phyloP scores from a whole-genome alignment of 37 sponge, comb jelly and placozoan species.

The Ephydatia muelleri region DNA sequence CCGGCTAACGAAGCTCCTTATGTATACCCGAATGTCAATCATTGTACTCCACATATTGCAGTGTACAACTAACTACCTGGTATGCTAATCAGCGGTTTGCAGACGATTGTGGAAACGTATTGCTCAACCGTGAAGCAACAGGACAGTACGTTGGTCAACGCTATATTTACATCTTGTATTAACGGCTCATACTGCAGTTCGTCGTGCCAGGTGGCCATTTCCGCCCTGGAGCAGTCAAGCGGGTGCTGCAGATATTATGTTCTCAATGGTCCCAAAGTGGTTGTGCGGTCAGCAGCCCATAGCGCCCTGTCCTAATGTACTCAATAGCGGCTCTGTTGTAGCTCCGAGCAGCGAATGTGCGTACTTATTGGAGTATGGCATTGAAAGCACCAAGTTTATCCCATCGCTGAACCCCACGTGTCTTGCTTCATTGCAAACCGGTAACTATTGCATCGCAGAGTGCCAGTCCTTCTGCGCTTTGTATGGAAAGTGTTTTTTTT shows the following conservation, averaged over 20 bases:
- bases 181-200: slow-evolving; percentile 1
- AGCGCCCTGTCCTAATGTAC: background rate
- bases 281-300: background rate
- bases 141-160: slow-evolving; percentile 1
- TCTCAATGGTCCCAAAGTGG: background rate
- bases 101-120: background rate
- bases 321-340: background rate
- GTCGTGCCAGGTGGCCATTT: background rate
- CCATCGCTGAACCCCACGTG: background rate
- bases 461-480: background rate
- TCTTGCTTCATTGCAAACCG: background rate
- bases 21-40: slow-evolving; percentile 1
- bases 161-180: background rate
- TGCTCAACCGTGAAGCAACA: background rate
- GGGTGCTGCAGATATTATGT: background rate
- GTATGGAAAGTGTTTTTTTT: background rate
- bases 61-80: background rate
- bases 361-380: background rate
- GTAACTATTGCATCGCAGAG: background rate
- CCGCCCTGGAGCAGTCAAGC: background rate
- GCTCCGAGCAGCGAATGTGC: background rate
- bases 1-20: background rate
- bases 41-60: background rate
- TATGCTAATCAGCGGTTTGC: background rate
- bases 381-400: background rate